Conservation (phyloP, 2,113 vertebrate species). For the Loxodonta africana region DNA sequence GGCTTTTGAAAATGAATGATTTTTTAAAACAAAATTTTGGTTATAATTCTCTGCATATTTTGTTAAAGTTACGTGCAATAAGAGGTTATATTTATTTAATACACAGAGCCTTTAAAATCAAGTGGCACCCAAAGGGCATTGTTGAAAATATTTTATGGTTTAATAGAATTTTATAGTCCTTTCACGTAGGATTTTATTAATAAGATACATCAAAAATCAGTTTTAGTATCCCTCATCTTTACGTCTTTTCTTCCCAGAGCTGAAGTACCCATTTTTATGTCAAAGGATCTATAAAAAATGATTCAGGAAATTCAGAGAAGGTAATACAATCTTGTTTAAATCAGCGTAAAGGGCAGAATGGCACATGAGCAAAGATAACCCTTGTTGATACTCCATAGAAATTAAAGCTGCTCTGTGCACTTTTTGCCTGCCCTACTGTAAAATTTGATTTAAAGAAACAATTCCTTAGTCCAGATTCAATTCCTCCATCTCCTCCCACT, state of each 20-base stretch:
- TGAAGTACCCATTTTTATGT: constrained; percentile 30
- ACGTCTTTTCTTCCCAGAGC: constrained; percentile 10
- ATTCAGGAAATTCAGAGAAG: constrained; percentile 48
- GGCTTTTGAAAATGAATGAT: constrained; percentile 59
- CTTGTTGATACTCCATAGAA: neutral
- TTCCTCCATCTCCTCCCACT: neutral
- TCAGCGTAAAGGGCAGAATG: neutral
- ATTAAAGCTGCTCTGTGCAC: neutral
- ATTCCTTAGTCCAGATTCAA: neutral
- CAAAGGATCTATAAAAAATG: constrained; percentile 41
- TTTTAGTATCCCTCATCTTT: constrained; percentile 41
- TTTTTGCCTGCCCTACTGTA: neutral
- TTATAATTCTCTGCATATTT: constrained; percentile 35
- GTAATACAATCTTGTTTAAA: constrained; percentile 40
- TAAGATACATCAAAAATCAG: constrained; percentile 49
- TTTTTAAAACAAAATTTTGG: constrained; percentile 59
- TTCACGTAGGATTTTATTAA: constrained; percentile 55
- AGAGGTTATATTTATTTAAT: constrained; percentile 44
- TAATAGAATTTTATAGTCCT: constrained; percentile 36
- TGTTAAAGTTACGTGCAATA: neutral
- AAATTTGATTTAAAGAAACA: constrained; percentile 33
- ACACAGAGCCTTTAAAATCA: constrained; percentile 7
- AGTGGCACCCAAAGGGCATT: neutral
- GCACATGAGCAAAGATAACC: neutral
- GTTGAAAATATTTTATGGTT: constrained; percentile 45